phyloP scores from a whole-genome alignment of 2,113 vertebrate genomes.

The Thalassoma bifasciatum region DNA sequence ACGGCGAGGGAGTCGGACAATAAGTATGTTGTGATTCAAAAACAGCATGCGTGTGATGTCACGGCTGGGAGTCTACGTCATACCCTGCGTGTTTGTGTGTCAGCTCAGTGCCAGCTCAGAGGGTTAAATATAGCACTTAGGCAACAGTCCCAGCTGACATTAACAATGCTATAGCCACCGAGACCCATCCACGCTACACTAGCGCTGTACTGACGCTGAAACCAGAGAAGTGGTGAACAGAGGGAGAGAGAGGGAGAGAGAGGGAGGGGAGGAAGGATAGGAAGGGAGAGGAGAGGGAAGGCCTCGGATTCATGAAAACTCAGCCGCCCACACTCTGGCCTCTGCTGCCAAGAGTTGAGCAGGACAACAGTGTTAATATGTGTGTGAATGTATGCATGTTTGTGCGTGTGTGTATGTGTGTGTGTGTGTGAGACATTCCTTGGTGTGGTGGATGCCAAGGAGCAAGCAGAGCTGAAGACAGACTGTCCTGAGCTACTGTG shows the following conservation, averaged over 20 bases:
- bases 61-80: conserved; percentile 55
- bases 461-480: conserved; percentile 63
- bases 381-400: conserved; percentile 37
- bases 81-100: conserved; percentile 47
- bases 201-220: conserved; percentile 56
- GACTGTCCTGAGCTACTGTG: conserved; percentile 71
- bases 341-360: conserved; percentile 69
- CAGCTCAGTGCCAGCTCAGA: conserved; percentile 56
- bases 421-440: conserved; percentile 69
- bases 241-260: conserved; percentile 17
- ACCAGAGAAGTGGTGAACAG: conserved; percentile 63
- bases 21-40: conserved; percentile 30
- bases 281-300: conserved; percentile 56
- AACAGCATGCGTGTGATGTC: conserved; percentile 62
- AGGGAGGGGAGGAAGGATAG: conserved; percentile 1
- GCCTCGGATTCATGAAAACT: conserved; percentile 77
- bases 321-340: conserved; percentile 77
- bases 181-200: conserved; percentile 53
- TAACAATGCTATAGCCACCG: conserved; percentile 64
- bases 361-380: conserved; percentile 60
- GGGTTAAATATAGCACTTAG: conserved; percentile 76
- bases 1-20: conserved; percentile 12
- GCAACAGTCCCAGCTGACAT: conserved; percentile 69
- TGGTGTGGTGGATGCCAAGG: conserved; percentile 70
- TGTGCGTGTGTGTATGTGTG: conserved; percentile 5